Evolutionary conservation across 2,888 invertebrate genomes (phyloP).

Genomic region (Hirtodrosophila cameraria): DNA sequence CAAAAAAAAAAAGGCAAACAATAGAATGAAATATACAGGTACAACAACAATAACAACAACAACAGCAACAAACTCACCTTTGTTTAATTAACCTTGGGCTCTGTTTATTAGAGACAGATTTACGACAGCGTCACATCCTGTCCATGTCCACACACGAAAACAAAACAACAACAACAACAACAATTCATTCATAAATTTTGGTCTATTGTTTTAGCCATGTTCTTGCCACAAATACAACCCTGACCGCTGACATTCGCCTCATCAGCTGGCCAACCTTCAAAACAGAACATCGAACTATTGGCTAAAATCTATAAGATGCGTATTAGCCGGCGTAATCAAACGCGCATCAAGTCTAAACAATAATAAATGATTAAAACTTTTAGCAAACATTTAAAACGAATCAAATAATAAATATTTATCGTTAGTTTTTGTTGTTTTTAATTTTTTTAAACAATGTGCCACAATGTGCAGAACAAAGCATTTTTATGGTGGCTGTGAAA

Average conservation of each 20-base stretch:
- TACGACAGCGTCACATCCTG: constrained; percentile 73
- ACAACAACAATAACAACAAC: background rate
- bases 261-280: constrained; percentile 52
- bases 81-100: constrained; percentile 66
- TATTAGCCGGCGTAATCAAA: constrained; percentile 7
- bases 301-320: constrained; percentile 31
- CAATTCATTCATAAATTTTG: constrained; percentile 37
- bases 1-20: constrained; percentile 8
- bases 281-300: constrained; percentile 11
- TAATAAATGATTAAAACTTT: constrained; percentile 53
- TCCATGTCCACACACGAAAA: constrained; percentile 26
- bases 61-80: constrained; percentile 35
- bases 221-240: constrained; percentile 24
- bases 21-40: constrained; percentile 1
- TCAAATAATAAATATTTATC: constrained; percentile 70
- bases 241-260: constrained; percentile 62
- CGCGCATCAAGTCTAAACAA: constrained; percentile 45
- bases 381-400: constrained; percentile 36
- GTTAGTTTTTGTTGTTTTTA: constrained; percentile 24
- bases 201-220: constrained; percentile 29
- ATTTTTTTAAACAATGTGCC: constrained; percentile 47
- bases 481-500: constrained; percentile 43
- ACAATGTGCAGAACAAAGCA: constrained; percentile 38
- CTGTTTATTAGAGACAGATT: constrained; percentile 67
- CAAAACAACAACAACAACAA: constrained; percentile 11